phyloP scores from a whole-genome alignment of 2,888 invertebrate genomes.

The Erebia aethiops region DNA sequence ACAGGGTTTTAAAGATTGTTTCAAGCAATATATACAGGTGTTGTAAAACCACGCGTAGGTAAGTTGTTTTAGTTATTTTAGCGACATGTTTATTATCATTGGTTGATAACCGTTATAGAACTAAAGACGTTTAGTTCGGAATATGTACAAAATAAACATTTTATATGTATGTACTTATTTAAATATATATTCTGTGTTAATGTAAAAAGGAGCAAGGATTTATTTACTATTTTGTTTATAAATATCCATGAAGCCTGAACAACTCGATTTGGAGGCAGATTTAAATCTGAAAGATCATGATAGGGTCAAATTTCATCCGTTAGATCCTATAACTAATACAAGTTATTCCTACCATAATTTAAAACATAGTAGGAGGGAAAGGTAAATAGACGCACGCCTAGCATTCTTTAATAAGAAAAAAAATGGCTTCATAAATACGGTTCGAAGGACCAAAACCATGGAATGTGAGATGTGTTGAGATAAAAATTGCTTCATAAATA shows the following conservation, averaged over 20 bases:
- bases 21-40: background rate
- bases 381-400: background rate
- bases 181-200: background rate
- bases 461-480: background rate
- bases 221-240: background rate
- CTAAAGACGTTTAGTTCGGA: conserved; percentile 9
- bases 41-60: background rate
- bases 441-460: conserved; percentile 10
- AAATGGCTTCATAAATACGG: background rate
- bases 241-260: too few species aligned
- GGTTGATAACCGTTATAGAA: background rate
- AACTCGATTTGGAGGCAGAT: too few species aligned
- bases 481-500: background rate
- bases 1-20: background rate
- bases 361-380: background rate
- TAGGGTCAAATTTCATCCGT: too few species aligned
- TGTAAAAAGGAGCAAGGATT: conserved; percentile 6
- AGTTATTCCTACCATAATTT: too few species aligned
- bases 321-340: too few species aligned
- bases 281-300: too few species aligned
- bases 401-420: background rate
- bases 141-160: conserved; percentile 7
- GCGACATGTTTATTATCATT: conserved; percentile 1
- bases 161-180: background rate
- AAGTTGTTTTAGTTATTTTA: conserved; percentile 13